Conservation (phyloP, 2,113 vertebrate species). For the Poicephalus meyeri region DNA sequence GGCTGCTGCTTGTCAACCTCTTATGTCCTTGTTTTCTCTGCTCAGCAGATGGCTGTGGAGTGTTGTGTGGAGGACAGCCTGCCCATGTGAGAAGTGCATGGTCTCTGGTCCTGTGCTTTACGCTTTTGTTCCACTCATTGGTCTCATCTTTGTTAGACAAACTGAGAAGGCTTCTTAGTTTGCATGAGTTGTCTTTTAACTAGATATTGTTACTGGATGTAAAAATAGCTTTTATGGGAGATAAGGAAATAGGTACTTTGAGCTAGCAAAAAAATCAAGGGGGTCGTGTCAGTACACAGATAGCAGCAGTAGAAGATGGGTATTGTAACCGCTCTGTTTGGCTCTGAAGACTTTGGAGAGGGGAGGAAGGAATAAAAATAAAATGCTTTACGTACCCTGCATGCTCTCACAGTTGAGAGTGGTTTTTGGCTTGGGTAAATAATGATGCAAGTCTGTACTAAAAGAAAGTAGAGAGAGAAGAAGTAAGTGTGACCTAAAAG, state of each 20-base stretch:
- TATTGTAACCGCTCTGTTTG: background rate
- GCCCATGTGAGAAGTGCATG: background rate
- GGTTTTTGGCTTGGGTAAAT: background rate
- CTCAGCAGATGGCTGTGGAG: background rate
- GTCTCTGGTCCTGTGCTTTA: background rate
- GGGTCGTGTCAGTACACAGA: background rate
- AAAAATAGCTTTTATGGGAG: background rate
- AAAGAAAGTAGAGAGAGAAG: background rate
- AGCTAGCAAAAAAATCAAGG: background rate
- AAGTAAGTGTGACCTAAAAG: background rate
- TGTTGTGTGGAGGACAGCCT: background rate
- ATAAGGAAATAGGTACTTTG: background rate
- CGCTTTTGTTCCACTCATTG: background rate
- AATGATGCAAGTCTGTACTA: background rate
- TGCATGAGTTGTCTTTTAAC: background rate
- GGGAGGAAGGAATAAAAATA: background rate
- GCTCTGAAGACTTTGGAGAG: background rate
- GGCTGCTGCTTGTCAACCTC: background rate
- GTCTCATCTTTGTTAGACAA: background rate
- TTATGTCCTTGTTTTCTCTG: background rate
- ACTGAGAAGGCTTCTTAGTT: background rate
- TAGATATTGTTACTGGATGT: background rate
- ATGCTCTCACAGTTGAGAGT: background rate
- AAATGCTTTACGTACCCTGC: background rate
- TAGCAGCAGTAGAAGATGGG: background rate